Evolutionary conservation across 2,113 vertebrate genomes (phyloP).

Genomic region (Poeciliopsis occidentalis): DNA sequence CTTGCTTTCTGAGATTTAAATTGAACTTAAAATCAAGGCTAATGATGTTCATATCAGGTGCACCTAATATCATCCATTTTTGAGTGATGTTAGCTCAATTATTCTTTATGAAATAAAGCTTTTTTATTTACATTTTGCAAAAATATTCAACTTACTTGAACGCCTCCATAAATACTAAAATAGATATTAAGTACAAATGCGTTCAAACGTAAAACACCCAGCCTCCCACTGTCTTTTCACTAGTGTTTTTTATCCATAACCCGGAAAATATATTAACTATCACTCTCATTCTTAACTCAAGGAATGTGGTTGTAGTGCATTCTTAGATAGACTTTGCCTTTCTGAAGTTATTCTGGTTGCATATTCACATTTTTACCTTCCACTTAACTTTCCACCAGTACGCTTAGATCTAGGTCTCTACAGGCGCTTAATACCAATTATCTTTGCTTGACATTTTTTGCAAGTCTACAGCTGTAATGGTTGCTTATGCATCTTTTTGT

Average conservation of each 20-base stretch:
- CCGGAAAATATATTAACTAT: background rate
- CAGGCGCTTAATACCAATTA: background rate
- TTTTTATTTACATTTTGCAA: background rate
- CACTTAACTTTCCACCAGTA: too few relatives aligned
- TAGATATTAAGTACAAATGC: background rate
- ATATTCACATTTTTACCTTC: too few relatives aligned
- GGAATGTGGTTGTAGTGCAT: background rate
- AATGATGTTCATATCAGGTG: too few relatives aligned
- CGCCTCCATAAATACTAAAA: too few relatives aligned
- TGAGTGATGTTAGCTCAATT: background rate
- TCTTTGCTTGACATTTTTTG: background rate
- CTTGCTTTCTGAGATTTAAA: background rate
- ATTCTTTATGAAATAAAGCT: background rate
- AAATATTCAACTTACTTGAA: too few relatives aligned
- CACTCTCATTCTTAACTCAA: background rate
- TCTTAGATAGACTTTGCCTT: background rate
- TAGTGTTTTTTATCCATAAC: background rate
- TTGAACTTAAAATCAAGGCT: background rate
- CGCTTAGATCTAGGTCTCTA: too few relatives aligned
- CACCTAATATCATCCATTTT: background rate
- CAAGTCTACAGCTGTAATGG: background rate
- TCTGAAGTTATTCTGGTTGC: too few relatives aligned
- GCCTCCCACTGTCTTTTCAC: too few relatives aligned
- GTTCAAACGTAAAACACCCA: background rate
- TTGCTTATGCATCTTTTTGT: background rate